Evolutionary conservation across 2,113 vertebrate genomes (phyloP), one percentile per base, ranked within the genome.

Genomic region (Asarcornis scutulata): DNA sequence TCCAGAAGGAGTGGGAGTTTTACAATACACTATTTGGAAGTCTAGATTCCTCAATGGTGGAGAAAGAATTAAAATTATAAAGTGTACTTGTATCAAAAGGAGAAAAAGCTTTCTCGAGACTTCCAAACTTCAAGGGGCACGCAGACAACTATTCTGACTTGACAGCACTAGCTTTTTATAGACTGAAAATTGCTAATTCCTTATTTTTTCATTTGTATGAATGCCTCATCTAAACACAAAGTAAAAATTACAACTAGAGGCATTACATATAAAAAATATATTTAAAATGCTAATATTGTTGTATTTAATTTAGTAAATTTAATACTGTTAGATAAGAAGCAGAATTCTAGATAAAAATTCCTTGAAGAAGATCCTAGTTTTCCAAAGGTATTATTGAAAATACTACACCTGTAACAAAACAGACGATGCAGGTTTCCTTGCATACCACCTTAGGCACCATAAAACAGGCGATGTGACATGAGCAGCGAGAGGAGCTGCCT

Each of bases 1-100:
- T 22, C 53, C 77, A 59, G 7, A 0, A 66, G 9, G 31, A 85
- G 62, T 0, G 56, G 14, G 7, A 62, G 20, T 59, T 75, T 78
- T 1, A 1, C 18, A 50, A 66, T 18, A 40, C 0, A 0, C 5
- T 56, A 78, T 64, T 67, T 66, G 52, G 48, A 64, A 81, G 40
- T 21, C 4, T 9, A 76, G 13, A 73, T 50, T 31, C 31, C 68
- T 77, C 5, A 1, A 32, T 27, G 31, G 6, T 15, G 14, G 11
- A 18, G 13, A 67, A 87, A 67, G 20, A 67, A 68, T 31, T 55
- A 8, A 80, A 88, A 27, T 48, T 36, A 6, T 8, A 67, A 71
- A 7, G 25, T 8, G 16, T 9, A 58, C 21, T 26, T 59, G 8
- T 44, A 69, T 34, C 52, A 40, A 44, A 77, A 74, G 31, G 59